Conservation (phyloP, 2,888 invertebrate genomes). For the Cataglyphis altisquamis region DNA sequence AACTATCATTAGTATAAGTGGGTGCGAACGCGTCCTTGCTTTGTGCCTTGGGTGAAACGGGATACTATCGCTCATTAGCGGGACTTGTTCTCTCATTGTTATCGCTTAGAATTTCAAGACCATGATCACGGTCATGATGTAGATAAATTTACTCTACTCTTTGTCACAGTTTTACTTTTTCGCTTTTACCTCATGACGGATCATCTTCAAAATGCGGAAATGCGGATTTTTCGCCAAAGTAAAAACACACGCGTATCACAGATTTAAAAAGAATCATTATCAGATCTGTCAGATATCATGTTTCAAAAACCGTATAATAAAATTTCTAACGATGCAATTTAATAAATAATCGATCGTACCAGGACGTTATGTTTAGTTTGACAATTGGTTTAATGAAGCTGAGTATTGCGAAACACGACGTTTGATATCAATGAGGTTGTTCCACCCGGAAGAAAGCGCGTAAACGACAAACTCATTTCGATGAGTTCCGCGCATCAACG, state of each 20-base stretch:
- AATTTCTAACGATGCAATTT: constrained; percentile 16
- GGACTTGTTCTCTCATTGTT: constrained; percentile 67
- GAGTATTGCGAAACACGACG: constrained; percentile 27
- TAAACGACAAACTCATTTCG: constrained; percentile 29
- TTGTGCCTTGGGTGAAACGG: constrained; percentile 68
- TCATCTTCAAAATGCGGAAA: neutral
- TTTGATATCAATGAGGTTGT: constrained; percentile 25
- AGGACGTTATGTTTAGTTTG: constrained; percentile 9
- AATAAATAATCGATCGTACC: neutral
- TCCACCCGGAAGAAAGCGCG: constrained; percentile 26
- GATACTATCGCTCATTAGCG: constrained; percentile 61
- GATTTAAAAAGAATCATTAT: no score
- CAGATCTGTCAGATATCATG: neutral
- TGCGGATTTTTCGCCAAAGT: neutral
- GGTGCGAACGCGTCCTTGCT: constrained; percentile 79
- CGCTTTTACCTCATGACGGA: neutral
- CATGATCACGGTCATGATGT: constrained; percentile 68
- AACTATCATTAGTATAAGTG: constrained; percentile 70
- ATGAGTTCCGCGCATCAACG: constrained; percentile 8
- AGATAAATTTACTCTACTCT: neutral
- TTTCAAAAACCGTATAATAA: neutral
- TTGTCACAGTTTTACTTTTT: neutral
- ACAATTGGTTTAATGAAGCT: neutral
- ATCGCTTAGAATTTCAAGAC: constrained; percentile 66
- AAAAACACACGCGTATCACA: neutral